phyloP scores from a whole-genome alignment of 2,797 vertebrate species.

The Catostomus latipinnis region DNA sequence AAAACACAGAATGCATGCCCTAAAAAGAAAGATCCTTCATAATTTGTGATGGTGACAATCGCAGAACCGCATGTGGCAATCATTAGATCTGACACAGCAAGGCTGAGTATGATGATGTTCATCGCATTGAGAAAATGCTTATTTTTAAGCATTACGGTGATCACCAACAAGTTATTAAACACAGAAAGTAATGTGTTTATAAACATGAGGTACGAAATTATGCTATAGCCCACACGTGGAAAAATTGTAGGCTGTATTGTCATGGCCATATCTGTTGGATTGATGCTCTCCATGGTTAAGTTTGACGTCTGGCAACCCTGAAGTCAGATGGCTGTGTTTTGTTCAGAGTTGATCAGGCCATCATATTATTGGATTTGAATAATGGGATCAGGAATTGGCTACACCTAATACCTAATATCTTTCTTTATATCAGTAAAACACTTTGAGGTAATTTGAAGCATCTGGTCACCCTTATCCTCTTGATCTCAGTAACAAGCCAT shows the following conservation, averaged over 20 bases:
- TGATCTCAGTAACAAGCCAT: slow-evolving; percentile 19
- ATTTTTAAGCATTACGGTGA: slow-evolving; percentile 67
- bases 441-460: slow-evolving; percentile 8
- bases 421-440: background rate
- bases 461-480: background rate
- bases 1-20: slow-evolving; percentile 73
- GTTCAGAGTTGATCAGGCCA: background rate
- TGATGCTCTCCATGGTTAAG: slow-evolving; percentile 65
- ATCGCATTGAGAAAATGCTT: slow-evolving; percentile 66
- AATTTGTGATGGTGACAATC: slow-evolving; percentile 76
- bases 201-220: slow-evolving; percentile 77
- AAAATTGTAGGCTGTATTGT: slow-evolving; percentile 66
- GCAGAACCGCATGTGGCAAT: slow-evolving; percentile 74
- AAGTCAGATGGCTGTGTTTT: background rate
- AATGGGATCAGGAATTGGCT: background rate
- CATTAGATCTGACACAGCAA: slow-evolving; percentile 76
- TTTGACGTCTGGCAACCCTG: background rate
- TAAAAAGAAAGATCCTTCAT: slow-evolving; percentile 74
- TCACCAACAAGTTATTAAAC: slow-evolving; percentile 75
- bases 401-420: background rate
- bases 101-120: slow-evolving; percentile 69
- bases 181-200: slow-evolving; percentile 72
- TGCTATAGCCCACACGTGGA: slow-evolving; percentile 72
- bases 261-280: slow-evolving; percentile 49
- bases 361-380: background rate